Conservation (phyloP, 2,888 invertebrate species). For the Pseudococcus longispinus region DNA sequence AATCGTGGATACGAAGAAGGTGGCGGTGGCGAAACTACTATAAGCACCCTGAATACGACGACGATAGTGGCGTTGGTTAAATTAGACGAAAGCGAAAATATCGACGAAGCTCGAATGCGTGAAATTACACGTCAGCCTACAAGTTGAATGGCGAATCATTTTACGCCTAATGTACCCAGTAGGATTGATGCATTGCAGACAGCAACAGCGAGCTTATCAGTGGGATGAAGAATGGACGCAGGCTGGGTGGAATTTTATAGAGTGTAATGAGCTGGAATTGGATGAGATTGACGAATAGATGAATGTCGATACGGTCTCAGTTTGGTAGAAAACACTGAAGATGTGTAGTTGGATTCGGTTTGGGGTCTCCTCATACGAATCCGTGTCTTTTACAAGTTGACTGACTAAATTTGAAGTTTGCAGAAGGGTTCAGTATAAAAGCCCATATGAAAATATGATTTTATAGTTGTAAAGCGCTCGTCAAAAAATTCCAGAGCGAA, state of each 20-base stretch:
- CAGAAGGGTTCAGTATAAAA: too few relatives aligned
- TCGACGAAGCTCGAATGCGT: slow-evolving; percentile 28
- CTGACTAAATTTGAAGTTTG: too few relatives aligned
- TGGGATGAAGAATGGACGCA: neutral
- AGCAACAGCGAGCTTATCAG: too few relatives aligned
- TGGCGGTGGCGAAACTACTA: neutral
- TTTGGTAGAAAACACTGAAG: too few relatives aligned
- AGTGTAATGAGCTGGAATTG: neutral
- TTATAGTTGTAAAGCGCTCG: too few relatives aligned
- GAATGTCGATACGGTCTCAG: too few relatives aligned
- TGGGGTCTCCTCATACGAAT: too few relatives aligned
- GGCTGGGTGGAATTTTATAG: neutral
- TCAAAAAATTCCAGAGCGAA: too few relatives aligned
- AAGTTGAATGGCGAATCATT: neutral
- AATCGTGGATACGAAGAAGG: neutral
- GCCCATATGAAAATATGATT: too few relatives aligned
- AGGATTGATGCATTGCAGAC: neutral
- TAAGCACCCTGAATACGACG: neutral
- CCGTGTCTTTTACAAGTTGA: too few relatives aligned
- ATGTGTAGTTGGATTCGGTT: too few relatives aligned
- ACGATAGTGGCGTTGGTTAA: neutral
- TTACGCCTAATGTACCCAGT: neutral
- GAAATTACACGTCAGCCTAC: neutral
- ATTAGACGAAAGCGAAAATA: slow-evolving; percentile 13
- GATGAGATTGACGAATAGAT: neutral